Evolutionary conservation across 1,140 invertebrate species (phyloP).

Genomic region (Leguminivora glycinivorella): DNA sequence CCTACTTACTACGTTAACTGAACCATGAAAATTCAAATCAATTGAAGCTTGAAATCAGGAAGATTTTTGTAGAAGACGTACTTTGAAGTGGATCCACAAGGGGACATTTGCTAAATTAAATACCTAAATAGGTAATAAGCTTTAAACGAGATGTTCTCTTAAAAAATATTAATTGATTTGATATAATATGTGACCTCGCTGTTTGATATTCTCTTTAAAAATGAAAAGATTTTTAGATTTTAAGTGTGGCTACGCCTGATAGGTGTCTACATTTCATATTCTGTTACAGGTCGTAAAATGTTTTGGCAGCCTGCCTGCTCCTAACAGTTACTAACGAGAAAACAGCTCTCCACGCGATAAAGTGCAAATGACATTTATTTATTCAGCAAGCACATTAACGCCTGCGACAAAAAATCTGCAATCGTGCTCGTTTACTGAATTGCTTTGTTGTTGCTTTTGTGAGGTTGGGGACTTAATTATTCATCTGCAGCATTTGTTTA

Average conservation of each 20-base stretch:
- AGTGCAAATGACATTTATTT: slow-evolving; percentile 21
- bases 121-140: background rate
- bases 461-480: background rate
- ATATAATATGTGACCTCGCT: too few relatives aligned
- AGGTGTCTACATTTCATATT: background rate
- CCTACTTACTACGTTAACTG: too few relatives aligned
- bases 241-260: background rate
- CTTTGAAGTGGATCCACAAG: background rate
- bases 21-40: background rate
- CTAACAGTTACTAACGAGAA: slow-evolving; percentile 15
- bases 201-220: background rate
- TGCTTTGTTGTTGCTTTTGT: background rate
- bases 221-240: background rate
- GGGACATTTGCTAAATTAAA: background rate
- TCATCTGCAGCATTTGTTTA: background rate
- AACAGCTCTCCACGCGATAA: background rate
- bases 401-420: slow-evolving; percentile 8
- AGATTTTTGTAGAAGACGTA: background rate
- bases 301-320: background rate
- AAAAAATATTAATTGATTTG: too few relatives aligned
- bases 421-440: background rate
- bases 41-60: background rate
- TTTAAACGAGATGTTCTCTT: background rate
- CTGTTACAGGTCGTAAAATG: background rate
- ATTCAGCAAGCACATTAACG: slow-evolving; percentile 16